phyloP scores from a whole-genome alignment of 2,888 invertebrate genomes.

The Eupithecia abbreviata region DNA sequence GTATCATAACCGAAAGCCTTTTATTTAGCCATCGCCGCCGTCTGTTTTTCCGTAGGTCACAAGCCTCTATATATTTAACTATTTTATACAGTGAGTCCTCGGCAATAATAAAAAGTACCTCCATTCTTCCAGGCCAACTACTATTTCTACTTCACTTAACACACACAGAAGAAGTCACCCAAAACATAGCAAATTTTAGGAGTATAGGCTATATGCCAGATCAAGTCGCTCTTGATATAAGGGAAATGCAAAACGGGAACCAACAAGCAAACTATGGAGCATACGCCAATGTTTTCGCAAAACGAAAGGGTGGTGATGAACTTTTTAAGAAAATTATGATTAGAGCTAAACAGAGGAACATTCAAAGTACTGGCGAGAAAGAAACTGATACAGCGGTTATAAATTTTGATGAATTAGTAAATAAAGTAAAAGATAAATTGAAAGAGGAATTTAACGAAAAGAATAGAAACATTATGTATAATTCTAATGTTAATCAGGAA shows the following conservation, averaged over 20 bases:
- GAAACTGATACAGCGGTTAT: slow-evolving; percentile 25
- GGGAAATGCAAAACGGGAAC: neutral
- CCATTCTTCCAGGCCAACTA: slow-evolving; percentile 28
- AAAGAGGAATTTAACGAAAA: slow-evolving; percentile 31
- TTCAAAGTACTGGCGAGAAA: neutral
- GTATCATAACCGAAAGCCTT: neutral
- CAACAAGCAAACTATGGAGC: neutral
- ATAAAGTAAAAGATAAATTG: slow-evolving; percentile 53
- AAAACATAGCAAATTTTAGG: neutral
- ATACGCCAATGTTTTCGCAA: neutral
- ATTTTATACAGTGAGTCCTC: neutral
- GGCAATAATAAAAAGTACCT: neutral
- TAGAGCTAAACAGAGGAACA: neutral
- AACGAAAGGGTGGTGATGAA: neutral
- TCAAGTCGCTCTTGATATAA: neutral
- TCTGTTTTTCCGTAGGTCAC: neutral
- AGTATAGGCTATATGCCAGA: neutral
- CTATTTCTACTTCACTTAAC: slow-evolving; percentile 18
- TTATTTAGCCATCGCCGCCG: neutral
- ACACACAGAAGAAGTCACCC: slow-evolving; percentile 44
- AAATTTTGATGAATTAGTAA: slow-evolving; percentile 54
- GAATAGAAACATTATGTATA: neutral
- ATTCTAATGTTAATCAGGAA: neutral
- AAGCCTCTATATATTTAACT: neutral
- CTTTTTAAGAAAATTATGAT: neutral